phyloP scores from a whole-genome alignment of 2,888 invertebrate genomes.

The Torymus tubicola region DNA sequence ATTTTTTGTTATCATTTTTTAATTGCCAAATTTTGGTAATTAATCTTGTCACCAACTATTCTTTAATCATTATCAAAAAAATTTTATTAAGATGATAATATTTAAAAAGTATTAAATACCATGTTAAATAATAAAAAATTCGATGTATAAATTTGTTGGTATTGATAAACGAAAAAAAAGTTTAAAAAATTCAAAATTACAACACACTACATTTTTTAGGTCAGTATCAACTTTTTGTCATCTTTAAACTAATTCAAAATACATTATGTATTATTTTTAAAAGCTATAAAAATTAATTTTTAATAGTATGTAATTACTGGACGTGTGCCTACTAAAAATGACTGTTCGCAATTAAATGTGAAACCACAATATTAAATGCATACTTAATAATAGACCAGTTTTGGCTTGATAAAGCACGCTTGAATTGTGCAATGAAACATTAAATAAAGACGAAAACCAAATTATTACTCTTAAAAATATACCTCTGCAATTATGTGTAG shows the following conservation, averaged over 20 bases:
- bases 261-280: neutral
- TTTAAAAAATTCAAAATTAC: no score
- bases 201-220: no score
- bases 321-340: slow-evolving; percentile 51
- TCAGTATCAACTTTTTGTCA: no score
- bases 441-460: neutral
- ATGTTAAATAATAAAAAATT: slow-evolving; percentile 13
- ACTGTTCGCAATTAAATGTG: slow-evolving; percentile 35
- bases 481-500: slow-evolving; percentile 38
- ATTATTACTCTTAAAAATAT: neutral
- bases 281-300: slow-evolving; percentile 4
- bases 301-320: slow-evolving; percentile 38
- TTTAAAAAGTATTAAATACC: neutral
- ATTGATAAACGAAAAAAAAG: no score
- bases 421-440: neutral
- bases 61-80: no score
- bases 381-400: neutral
- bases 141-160: neutral
- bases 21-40: no score
- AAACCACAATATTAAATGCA: neutral
- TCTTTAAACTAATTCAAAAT: no score
- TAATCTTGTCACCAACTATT: no score
- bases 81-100: no score
- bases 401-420: slow-evolving; percentile 16
- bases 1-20: no score